These are phyloP conservation scores for Arctia plantaginis DNA, from an alignment of 2,888 invertebrate species.

Conservation along the genomic window DNA sequence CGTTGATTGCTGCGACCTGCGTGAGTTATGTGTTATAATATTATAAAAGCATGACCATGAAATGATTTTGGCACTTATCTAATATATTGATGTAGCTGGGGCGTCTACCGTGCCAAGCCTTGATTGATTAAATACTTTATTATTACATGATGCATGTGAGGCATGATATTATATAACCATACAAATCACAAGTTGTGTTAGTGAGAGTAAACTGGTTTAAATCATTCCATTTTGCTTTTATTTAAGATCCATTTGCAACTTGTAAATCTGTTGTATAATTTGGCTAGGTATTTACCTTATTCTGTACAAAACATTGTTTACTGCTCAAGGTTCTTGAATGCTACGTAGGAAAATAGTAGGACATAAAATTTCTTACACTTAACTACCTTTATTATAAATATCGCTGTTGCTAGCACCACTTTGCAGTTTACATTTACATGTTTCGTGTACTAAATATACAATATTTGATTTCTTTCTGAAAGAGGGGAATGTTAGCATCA, in stretches of 20 bases:
- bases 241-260: conserved; percentile 26
- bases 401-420: conserved; percentile 55
- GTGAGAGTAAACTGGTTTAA: conserved; percentile 8
- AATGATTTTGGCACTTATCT: conserved; percentile 71
- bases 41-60: conserved; percentile 54
- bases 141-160: conserved; percentile 12
- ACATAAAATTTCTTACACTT: conserved; percentile 37
- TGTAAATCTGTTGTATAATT: conserved; percentile 29
- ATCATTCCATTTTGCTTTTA: conserved; percentile 13
- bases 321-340: conserved; percentile 3
- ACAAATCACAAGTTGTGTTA: conserved; percentile 3
- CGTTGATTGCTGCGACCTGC: conserved; percentile 56
- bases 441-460: conserved; percentile 24
- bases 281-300: conserved; percentile 26
- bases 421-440: conserved; percentile 42
- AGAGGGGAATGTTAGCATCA: conserved; percentile 58
- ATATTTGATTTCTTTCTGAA: conserved; percentile 36
- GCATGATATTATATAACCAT: neutral
- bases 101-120: conserved; percentile 45
- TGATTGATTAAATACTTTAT: conserved; percentile 21
- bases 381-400: conserved; percentile 43
- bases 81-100: conserved; percentile 42
- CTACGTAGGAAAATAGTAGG: conserved; percentile 20
- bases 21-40: conserved; percentile 36
- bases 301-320: conserved; percentile 34